Percentiles rank a stretch among this genome's conserved stretches.
phyloP scores from a whole-genome alignment of 2,797 vertebrate species.

The Erethizon dorsatum region DNA sequence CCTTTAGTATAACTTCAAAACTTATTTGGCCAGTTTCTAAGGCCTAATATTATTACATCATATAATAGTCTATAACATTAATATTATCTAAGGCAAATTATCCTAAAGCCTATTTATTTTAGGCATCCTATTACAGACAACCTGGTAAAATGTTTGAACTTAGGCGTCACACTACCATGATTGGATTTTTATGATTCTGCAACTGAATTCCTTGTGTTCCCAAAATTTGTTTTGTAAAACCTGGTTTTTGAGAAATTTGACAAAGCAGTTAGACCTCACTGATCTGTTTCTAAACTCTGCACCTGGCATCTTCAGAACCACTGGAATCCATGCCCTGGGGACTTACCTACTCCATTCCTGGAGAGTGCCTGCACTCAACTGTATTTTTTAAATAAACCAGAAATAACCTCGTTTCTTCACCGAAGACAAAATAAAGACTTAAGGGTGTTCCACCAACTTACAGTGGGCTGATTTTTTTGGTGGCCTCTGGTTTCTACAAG shows the following conservation, averaged over 20 bases:
- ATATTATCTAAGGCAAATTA: slow-evolving; percentile 37
- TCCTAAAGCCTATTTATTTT: background rate
- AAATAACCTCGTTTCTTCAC: background rate
- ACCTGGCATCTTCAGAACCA: slow-evolving; percentile 28
- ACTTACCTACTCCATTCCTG: background rate
- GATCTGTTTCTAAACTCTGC: background rate
- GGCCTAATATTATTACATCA: background rate
- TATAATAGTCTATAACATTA: background rate
- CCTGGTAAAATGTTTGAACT: background rate
- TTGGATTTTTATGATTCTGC: slow-evolving; percentile 34
- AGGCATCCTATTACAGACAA: background rate
- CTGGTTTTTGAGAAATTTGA: slow-evolving; percentile 34
- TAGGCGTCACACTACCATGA: background rate
- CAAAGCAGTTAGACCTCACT: background rate
- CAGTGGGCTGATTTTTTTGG: background rate
- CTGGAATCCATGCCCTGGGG: background rate
- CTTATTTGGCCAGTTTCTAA: background rate
- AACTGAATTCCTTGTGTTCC: slow-evolving; percentile 25
- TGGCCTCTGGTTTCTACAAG: background rate
- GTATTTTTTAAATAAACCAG: background rate
- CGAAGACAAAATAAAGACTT: slow-evolving; percentile 38
- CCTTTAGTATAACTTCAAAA: slow-evolving; percentile 43
- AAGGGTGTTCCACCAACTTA: background rate
- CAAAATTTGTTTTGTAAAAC: slow-evolving; percentile 10
- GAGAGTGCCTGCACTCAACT: background rate